phyloP scores from a whole-genome alignment of 2,888 invertebrate genomes.

The Eucriotettix oculatus region DNA sequence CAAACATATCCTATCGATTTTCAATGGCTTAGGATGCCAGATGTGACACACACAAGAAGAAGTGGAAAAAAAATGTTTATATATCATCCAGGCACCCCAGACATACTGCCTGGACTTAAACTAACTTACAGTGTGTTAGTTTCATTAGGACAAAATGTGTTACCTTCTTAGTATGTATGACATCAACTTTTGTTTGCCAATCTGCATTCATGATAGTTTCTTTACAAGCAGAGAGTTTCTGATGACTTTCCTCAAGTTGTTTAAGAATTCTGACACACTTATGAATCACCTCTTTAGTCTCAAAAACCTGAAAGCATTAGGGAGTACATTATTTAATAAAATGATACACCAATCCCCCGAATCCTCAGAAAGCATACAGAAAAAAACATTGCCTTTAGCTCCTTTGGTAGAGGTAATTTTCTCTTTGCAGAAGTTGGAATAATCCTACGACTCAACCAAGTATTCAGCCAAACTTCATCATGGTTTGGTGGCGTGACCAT shows the following conservation, averaged over 20 bases:
- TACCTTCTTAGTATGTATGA: constrained; percentile 33
- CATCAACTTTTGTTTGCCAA: constrained; percentile 14
- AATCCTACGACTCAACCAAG: background rate
- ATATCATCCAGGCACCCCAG: no score
- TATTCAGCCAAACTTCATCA: background rate
- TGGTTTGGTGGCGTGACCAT: background rate
- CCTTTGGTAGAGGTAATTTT: background rate
- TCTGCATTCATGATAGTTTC: background rate
- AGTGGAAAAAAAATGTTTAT: no score
- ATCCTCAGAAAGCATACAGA: no score
- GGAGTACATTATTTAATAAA: no score
- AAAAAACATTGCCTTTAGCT: background rate
- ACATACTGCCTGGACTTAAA: no score
- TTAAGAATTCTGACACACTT: constrained; percentile 24
- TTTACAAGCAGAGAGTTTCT: constrained; percentile 26
- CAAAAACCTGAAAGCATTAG: constrained; percentile 6
- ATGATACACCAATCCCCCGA: no score
- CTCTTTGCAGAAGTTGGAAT: background rate
- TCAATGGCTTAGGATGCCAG: no score
- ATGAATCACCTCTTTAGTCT: constrained; percentile 12
- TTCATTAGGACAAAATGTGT: background rate
- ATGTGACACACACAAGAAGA: no score
- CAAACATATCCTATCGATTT: no score
- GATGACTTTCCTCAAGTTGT: constrained; percentile 23
- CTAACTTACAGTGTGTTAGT: no score